Evolutionary conservation across 2,113 vertebrate genomes (phyloP).

Genomic region (Stigmatopora nigra): DNA sequence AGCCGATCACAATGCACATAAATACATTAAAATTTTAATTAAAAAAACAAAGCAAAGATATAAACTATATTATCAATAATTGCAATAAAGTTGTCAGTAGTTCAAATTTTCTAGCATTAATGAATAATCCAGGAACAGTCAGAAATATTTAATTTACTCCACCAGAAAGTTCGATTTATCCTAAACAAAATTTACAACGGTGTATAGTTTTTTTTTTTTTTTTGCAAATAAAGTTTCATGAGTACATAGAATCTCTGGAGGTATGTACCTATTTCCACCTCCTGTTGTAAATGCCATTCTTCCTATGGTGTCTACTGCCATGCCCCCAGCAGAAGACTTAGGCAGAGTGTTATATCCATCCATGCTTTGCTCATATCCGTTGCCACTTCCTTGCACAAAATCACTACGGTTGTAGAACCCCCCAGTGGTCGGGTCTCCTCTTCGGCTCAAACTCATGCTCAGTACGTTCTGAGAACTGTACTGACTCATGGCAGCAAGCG

Average conservation of each 20-base stretch:
- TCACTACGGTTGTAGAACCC: slow-evolving; percentile 50
- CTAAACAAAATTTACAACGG: neutral
- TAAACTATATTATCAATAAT: too few relatives aligned
- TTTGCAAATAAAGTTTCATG: slow-evolving; percentile 16
- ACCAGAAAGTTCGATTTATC: neutral
- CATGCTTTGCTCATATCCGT: slow-evolving; percentile 41
- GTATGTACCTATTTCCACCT: slow-evolving; percentile 13
- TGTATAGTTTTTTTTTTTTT: too few relatives aligned
- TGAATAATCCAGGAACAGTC: too few relatives aligned
- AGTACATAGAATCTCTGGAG: neutral
- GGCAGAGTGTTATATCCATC: slow-evolving; percentile 45
- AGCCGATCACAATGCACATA: too few relatives aligned
- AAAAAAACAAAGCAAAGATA: too few relatives aligned
- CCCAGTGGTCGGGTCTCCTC: slow-evolving; percentile 31
- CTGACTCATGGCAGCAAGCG: slow-evolving; percentile 40
- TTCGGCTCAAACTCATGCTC: slow-evolving; percentile 11
- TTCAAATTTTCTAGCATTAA: too few relatives aligned
- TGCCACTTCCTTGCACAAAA: slow-evolving; percentile 40
- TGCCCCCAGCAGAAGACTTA: slow-evolving; percentile 14
- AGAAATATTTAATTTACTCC: too few relatives aligned
- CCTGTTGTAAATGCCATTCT: neutral
- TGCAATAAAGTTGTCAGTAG: too few relatives aligned
- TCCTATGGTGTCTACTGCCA: neutral
- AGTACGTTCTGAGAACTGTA: slow-evolving; percentile 55
- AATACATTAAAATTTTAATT: too few relatives aligned